Evolutionary conservation across 1,140 invertebrate species (phyloP).

Genomic region (Neodiprion virginianus): DNA sequence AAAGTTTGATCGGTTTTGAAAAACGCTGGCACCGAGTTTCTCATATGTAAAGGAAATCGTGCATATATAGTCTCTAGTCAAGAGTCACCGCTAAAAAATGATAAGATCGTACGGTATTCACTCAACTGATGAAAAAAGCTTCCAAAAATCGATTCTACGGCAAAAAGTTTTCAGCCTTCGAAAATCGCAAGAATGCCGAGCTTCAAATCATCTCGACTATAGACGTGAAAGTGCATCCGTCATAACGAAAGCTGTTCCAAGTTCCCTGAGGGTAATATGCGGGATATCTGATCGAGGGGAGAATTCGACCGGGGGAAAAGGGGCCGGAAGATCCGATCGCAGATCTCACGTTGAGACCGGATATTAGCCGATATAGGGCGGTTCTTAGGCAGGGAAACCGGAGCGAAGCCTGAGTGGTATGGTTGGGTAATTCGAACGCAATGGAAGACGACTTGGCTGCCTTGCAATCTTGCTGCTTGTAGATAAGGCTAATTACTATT

Average conservation of each 20-base stretch:
- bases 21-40: too few relatives aligned
- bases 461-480: constrained; percentile 44
- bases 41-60: too few relatives aligned
- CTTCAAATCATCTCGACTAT: too few relatives aligned
- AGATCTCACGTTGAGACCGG: constrained; percentile 39
- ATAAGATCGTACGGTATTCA: too few relatives aligned
- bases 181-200: too few relatives aligned
- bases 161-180: too few relatives aligned
- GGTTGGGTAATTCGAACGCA: not conserved
- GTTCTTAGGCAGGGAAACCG: constrained; percentile 4
- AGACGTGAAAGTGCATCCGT: not conserved
- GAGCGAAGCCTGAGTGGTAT: not conserved
- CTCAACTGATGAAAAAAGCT: too few relatives aligned
- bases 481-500: constrained; percentile 57
- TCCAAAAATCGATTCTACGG: too few relatives aligned
- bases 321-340: constrained; percentile 35
- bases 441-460: constrained; percentile 12
- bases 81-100: too few relatives aligned
- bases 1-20: too few relatives aligned
- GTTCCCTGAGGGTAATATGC: not conserved
- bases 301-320: constrained; percentile 30
- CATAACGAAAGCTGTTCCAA: not conserved
- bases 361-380: constrained; percentile 35
- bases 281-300: constrained; percentile 5
- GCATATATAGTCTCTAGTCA: too few relatives aligned